Evolutionary conservation across 2,797 vertebrate species (phyloP).

Genomic region (Acridotheres tristis): DNA sequence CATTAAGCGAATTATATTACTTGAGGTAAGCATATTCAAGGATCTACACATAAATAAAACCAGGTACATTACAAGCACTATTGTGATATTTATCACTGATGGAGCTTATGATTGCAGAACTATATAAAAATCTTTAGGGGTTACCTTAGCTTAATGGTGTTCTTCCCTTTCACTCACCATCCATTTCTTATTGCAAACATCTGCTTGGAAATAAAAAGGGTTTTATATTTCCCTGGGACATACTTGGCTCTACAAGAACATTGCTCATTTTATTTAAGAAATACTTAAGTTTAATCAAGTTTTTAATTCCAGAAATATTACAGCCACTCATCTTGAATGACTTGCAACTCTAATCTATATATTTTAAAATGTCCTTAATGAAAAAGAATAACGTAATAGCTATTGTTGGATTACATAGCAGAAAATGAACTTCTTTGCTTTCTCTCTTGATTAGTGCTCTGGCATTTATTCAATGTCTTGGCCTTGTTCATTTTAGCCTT

Average conservation of each 20-base stretch:
- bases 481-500: slow-evolving; percentile 59
- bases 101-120: slow-evolving; percentile 72
- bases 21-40: slow-evolving; percentile 50
- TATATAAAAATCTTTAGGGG: slow-evolving; percentile 76
- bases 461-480: slow-evolving; percentile 64
- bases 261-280: slow-evolving; percentile 76
- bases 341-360: slow-evolving; percentile 46
- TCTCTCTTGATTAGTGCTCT: slow-evolving; percentile 59
- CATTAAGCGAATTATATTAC: slow-evolving; percentile 55
- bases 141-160: slow-evolving; percentile 78
- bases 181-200: slow-evolving; percentile 86
- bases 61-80: slow-evolving; percentile 61
- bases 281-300: slow-evolving; percentile 79
- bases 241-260: slow-evolving; percentile 75
- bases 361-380: slow-evolving; percentile 61
- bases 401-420: slow-evolving; percentile 51
- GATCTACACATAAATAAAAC: slow-evolving; percentile 72
- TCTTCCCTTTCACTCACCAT: slow-evolving; percentile 80
- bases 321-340: slow-evolving; percentile 70
- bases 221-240: slow-evolving; percentile 80
- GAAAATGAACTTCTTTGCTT: slow-evolving; percentile 55
- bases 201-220: slow-evolving; percentile 81
- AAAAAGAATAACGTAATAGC: slow-evolving; percentile 59
- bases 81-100: slow-evolving; percentile 77
- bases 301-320: slow-evolving; percentile 78